A percentile compares a stretch with the other conserved stretches of the same genome.
phyloP scores from a whole-genome alignment of 2,797 vertebrate genomes.

The Myripristis murdjan region DNA sequence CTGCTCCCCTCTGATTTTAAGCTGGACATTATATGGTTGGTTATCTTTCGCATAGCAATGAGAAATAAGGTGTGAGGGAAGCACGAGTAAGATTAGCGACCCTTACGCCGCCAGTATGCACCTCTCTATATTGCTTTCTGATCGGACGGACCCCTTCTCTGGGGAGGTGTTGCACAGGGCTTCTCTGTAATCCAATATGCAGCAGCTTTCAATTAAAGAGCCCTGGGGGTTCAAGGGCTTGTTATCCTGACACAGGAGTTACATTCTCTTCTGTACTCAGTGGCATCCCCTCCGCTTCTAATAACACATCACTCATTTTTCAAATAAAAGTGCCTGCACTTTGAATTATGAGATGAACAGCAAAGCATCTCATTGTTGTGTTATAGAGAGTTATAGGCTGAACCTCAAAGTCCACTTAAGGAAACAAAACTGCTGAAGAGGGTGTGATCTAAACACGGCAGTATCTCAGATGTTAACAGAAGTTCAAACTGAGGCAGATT shows the following conservation, averaged over 20 bases:
- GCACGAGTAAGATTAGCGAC: constrained; percentile 7
- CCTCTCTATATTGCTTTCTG: constrained; percentile 52
- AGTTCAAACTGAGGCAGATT: background rate
- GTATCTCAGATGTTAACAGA: constrained; percentile 17
- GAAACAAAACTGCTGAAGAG: constrained; percentile 31
- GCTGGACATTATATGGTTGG: constrained; percentile 28
- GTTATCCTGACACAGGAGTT: constrained; percentile 69
- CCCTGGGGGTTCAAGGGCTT: constrained; percentile 62
- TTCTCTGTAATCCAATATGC: constrained; percentile 72
- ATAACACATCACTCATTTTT: constrained; percentile 58
- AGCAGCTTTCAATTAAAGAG: constrained; percentile 78
- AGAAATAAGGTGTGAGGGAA: constrained; percentile 17
- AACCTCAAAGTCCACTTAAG: constrained; percentile 25
- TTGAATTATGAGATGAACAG: constrained; percentile 38
- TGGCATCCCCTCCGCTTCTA: constrained; percentile 51
- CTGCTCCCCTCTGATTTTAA: constrained; percentile 50
- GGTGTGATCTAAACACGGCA: constrained; percentile 15
- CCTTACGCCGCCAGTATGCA: constrained; percentile 19
- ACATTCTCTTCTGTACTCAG: constrained; percentile 57
- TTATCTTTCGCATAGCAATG: constrained; percentile 34
- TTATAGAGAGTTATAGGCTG: constrained; percentile 21
- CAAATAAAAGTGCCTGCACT: constrained; percentile 39
- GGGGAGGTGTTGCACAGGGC: constrained; percentile 63
- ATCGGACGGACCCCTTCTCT: constrained; percentile 52
- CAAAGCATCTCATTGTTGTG: constrained; percentile 10